Base-by-base conservation (phyloP, 2,888 invertebrate genomes). In the Ctenicera cuprea region DNA sequence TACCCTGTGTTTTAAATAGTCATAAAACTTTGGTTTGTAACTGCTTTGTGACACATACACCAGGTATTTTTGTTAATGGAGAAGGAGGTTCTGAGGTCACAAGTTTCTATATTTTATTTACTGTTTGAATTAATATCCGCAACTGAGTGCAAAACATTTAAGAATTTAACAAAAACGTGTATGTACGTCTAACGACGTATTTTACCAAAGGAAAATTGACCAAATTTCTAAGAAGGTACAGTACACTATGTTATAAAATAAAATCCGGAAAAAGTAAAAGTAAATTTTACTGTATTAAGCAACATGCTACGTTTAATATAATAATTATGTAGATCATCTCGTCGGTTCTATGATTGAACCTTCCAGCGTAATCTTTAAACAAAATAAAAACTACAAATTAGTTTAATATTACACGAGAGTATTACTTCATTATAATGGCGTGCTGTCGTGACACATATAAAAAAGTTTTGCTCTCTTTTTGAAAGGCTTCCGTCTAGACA, bases 401-500 rank as follows among this genome's bases (percentile, higher is more conserved):
- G 57, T 57, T n/a, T 20, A 59, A 59, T 38, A 18, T 38, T 38
- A 11, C 18, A 59, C 30, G 59, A 62, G 26, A 22, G n/a, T 26
- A 45, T 62, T 62, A 62, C 62, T 64, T 64, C 64, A 64, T 64
- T 64, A 48, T 64, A 64, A 64, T 64, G 22, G 20, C 38, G 26
- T 18, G 66, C 16, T 66, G 14, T 38, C 54, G 41, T 66, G 89
- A 64, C 90, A 90, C 85, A 82, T 89, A 45, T 71, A 63, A 50
- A 16, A 50, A 16, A 38, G 37, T 62, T 62, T 62, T 70, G 62
- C 37, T 69, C 61, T 68, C 62, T 70, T 70, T 70, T 70, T 63
- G 66, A 43, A 57, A 68, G 67, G 16, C 37, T 41, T 54, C 59
- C n/a, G 71, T 77, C 77, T 77, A 77, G 77, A 75, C 75, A 14